Conservation (phyloP, 2,888 invertebrate species). For the Mimachlamys varia region DNA sequence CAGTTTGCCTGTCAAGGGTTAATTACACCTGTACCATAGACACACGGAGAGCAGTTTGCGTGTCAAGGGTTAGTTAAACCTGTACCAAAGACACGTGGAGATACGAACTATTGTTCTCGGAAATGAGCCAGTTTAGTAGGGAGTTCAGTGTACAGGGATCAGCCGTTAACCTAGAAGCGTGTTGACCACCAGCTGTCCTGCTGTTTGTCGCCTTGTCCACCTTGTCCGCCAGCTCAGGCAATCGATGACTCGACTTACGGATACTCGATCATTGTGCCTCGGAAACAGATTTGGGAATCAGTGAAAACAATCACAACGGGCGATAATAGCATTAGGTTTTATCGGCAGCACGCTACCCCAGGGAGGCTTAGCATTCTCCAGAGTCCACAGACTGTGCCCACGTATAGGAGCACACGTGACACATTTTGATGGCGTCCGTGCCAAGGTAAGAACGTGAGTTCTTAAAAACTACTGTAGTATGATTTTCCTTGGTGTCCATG, state of each 20-base stretch:
- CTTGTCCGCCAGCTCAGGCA: neutral
- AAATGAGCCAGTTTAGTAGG: neutral
- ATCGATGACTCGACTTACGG: neutral
- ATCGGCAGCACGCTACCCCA: neutral
- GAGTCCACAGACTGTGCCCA: neutral
- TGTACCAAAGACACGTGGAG: no score
- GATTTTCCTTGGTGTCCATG: neutral
- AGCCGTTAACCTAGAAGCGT: neutral
- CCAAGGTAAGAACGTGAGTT: neutral
- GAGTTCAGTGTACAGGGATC: neutral
- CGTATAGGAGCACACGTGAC: neutral
- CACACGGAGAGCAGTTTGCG: no score
- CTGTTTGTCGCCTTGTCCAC: neutral
- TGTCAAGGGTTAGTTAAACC: no score
- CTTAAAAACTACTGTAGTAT: neutral
- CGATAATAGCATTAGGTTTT: constrained; percentile 23
- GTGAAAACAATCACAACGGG: constrained; percentile 21
- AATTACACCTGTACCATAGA: no score
- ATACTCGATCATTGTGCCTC: neutral
- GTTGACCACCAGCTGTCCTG: neutral
- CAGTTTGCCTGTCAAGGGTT: no score
- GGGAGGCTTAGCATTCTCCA: neutral
- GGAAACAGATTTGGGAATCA: constrained; percentile 36
- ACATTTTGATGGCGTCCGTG: neutral
- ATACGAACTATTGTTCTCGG: neutral